A percentile compares a stretch with the other conserved stretches of the same genome.
Evolutionary conservation across 2,888 invertebrate species (phyloP).

Genomic region (Brassicogethes aeneus): DNA sequence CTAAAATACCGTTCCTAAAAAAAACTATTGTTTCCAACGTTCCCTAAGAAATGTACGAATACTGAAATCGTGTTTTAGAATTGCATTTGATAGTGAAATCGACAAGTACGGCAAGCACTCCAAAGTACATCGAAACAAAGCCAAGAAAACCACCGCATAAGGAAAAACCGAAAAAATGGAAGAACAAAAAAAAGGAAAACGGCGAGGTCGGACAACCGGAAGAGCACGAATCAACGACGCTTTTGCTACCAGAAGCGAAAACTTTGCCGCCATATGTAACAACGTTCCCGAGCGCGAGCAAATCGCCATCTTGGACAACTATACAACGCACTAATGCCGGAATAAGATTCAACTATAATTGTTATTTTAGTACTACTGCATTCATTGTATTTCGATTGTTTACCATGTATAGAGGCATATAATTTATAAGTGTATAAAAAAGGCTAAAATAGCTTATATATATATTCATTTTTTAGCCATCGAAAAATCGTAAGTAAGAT

Average conservation of each 20-base stretch:
- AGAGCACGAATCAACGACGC: conserved; percentile 30
- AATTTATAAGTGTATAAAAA: neutral
- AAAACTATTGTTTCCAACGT: neutral
- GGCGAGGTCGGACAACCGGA: conserved; percentile 29
- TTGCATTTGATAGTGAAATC: conserved; percentile 36
- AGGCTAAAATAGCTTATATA: too few relatives aligned
- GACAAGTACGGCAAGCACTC: conserved; percentile 36
- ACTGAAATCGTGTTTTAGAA: too few relatives aligned
- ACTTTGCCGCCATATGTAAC: conserved; percentile 27
- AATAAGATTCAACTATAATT: conserved; percentile 16
- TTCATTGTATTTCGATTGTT: conserved; percentile 16
- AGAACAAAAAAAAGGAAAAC: conserved; percentile 30
- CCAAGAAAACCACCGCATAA: conserved; percentile 34
- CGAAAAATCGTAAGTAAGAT: too few relatives aligned
- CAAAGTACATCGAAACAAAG: conserved; percentile 34
- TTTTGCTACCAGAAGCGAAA: conserved; percentile 27
- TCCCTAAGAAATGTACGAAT: too few relatives aligned
- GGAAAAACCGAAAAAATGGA: conserved; percentile 36
- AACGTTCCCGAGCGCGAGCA: conserved; percentile 29
- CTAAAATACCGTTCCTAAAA: neutral
- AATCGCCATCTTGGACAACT: conserved; percentile 32
- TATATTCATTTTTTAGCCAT: too few relatives aligned
- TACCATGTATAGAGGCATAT: conserved; percentile 11
- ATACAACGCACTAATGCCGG: conserved; percentile 22
- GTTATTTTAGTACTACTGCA: conserved; percentile 17